Percentiles rank a stretch among this genome's conserved stretches.
phyloP scores from a whole-genome alignment of 2,113 vertebrate species.

The Muscicapa adusta region DNA sequence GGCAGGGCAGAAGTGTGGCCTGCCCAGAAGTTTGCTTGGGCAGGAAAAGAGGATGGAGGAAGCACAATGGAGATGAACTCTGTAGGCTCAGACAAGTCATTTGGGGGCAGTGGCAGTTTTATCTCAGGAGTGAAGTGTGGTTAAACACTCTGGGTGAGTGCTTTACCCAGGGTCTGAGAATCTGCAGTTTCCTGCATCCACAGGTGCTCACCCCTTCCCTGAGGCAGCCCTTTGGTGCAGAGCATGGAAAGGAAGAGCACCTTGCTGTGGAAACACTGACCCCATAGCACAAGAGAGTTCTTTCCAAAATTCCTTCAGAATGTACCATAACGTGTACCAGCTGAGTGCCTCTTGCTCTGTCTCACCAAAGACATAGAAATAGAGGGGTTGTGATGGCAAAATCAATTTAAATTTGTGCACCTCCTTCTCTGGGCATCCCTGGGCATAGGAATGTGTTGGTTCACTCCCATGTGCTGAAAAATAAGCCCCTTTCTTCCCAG shows the following conservation, averaged over 20 bases:
- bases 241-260: not conserved
- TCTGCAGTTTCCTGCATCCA: not conserved
- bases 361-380: not conserved
- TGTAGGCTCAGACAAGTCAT: not conserved
- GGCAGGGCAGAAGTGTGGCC: not conserved
- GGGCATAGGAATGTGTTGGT: not conserved
- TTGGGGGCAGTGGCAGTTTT: not conserved
- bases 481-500: not conserved
- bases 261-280: not conserved
- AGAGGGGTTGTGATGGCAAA: not conserved
- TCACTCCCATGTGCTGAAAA: not conserved
- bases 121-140: fast-evolving
- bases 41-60: not conserved
- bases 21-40: not conserved
- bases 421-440: not conserved
- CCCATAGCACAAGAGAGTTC: not conserved
- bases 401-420: not conserved
- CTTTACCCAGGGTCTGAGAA: not conserved
- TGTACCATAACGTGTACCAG: not conserved
- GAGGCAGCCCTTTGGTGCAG: not conserved
- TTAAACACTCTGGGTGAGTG: not conserved
- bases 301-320: not conserved
- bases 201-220: not conserved
- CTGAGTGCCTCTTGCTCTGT: not conserved
- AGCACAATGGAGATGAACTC: not conserved